Conservation (phyloP, 2,888 invertebrate genomes). For the Eurois occulta region DNA sequence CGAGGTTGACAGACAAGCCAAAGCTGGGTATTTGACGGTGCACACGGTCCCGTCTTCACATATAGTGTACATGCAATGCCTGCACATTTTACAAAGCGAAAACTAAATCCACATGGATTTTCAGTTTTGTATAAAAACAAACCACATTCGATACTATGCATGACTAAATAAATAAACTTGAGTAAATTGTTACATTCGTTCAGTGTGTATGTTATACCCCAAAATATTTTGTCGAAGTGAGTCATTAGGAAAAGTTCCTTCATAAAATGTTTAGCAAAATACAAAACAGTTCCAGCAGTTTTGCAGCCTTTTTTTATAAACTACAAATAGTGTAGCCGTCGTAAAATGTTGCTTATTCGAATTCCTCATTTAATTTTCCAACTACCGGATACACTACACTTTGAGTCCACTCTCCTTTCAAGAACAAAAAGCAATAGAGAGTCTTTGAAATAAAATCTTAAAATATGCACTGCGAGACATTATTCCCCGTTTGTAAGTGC, state of each 20-base stretch:
- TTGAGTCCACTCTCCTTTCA: slow-evolving; percentile 22
- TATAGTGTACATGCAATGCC: slow-evolving; percentile 32
- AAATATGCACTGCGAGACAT: slow-evolving; percentile 46
- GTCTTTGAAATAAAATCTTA: slow-evolving; percentile 41
- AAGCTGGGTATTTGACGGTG: slow-evolving; percentile 44
- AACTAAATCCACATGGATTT: slow-evolving; percentile 18
- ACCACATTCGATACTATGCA: slow-evolving; percentile 11
- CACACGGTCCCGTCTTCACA: slow-evolving; percentile 14
- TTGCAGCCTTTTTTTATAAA: not conserved
- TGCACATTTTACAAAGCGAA: slow-evolving; percentile 37
- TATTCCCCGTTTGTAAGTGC: slow-evolving; percentile 56
- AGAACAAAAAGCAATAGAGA: slow-evolving; percentile 42
- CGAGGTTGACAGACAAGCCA: slow-evolving; percentile 31
- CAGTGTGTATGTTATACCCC: not conserved
- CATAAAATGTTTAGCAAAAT: not conserved
- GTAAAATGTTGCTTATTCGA: not conserved
- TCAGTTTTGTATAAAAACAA: slow-evolving; percentile 16
- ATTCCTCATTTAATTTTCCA: slow-evolving; percentile 26
- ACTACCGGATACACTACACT: not conserved
- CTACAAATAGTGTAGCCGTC: not conserved
- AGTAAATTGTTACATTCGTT: not conserved
- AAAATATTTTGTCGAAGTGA: not conserved
- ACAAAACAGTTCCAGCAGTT: not conserved
- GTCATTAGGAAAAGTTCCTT: not conserved
- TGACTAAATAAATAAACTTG: not conserved